A percentile compares a stretch with the other conserved stretches of the same genome.
These are phyloP conservation scores for Malurus leucopterus DNA, from an alignment of 2,797 vertebrate species.

Conservation along the genomic window DNA sequence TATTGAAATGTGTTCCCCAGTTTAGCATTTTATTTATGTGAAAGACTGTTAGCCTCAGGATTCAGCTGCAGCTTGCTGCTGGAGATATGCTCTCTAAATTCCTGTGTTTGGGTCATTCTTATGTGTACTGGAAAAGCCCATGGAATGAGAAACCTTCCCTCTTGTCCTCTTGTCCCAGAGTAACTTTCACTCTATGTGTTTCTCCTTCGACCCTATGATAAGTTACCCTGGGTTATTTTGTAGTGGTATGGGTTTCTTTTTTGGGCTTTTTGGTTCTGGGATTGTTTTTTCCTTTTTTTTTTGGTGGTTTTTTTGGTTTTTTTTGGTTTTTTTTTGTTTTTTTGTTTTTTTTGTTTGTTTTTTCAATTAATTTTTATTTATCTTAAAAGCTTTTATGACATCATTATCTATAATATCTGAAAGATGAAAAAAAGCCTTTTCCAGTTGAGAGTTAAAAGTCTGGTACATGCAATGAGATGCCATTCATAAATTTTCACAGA, in stretches of 20 bases:
- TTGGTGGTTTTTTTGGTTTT: background rate
- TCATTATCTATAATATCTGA: background rate
- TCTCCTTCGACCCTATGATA: background rate
- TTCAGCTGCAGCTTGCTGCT: background rate
- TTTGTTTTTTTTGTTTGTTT: background rate
- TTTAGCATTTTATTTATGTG: background rate
- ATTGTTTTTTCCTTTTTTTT: background rate
- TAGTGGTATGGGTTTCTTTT: background rate
- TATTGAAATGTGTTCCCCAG: background rate
- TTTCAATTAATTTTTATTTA: background rate
- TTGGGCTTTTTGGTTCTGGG: background rate
- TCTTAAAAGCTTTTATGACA: background rate
- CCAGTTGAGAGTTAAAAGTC: background rate
- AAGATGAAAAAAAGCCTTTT: background rate
- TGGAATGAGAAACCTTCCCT: background rate
- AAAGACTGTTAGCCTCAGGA: background rate
- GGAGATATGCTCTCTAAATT: background rate
- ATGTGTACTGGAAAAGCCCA: background rate
- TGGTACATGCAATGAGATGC: background rate
- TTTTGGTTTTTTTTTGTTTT: background rate
- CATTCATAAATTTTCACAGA: background rate
- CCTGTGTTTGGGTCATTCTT: background rate
- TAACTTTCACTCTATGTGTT: background rate
- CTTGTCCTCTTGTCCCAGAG: background rate
- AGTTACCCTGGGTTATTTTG: background rate